Percentiles rank a stretch among this genome's conserved stretches.
Conservation (phyloP, 1,140 invertebrate species). For the Pogonomyrmex barbatus region DNA sequence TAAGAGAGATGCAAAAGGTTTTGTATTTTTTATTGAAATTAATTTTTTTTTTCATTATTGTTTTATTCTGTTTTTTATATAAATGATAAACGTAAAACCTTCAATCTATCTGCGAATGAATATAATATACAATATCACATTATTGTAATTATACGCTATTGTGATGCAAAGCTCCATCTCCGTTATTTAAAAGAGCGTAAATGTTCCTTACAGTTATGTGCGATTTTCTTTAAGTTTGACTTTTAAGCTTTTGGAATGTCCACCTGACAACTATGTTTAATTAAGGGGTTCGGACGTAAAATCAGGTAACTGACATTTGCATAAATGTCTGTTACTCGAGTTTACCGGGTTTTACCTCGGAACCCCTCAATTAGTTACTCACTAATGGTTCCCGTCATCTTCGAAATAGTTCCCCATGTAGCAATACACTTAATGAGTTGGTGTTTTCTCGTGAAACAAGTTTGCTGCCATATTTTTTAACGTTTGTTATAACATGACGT, state of each 20-base stretch:
- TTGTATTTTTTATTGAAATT: background rate
- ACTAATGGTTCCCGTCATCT: constrained; percentile 62
- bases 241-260: constrained; percentile 36
- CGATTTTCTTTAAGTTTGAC: constrained; percentile 33
- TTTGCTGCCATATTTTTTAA: constrained; percentile 25
- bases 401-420: constrained; percentile 58
- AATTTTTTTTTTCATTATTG: constrained; percentile 2
- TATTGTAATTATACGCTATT: background rate
- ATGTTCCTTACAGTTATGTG: background rate
- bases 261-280: constrained; percentile 60
- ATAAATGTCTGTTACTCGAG: constrained; percentile 62
- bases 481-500: background rate
- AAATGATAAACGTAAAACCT: background rate
- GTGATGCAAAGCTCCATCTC: background rate
- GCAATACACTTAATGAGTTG: constrained; percentile 62
- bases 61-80: background rate
- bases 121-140: background rate
- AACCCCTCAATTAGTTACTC: constrained; percentile 62
- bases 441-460: constrained; percentile 38
- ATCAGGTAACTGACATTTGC: constrained; percentile 64
- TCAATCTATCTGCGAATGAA: background rate
- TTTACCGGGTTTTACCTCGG: constrained; percentile 56
- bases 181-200: background rate
- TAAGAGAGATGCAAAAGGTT: background rate
- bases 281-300: constrained; percentile 59